Evolutionary conservation across 2,888 invertebrate genomes (phyloP), one percentile per base, ranked within the genome.

Genomic region (Lycophotia porphyrea): DNA sequence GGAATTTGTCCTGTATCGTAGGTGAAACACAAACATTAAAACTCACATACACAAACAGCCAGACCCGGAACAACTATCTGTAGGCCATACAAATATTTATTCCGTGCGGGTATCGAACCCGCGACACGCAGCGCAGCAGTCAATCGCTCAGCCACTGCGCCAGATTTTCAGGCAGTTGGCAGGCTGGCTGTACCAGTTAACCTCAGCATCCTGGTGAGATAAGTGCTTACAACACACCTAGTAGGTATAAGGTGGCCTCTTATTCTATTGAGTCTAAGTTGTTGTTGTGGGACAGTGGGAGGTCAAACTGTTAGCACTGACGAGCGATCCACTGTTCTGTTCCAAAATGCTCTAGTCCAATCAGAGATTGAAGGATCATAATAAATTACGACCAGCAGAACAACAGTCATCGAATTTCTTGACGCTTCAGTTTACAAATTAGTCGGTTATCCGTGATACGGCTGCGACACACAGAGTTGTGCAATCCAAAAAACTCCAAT

Each of bases 401-500:
- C 2, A 15, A 9, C 5, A 21, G 27, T 24, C 15, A 64, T 15
- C 27, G 9, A 34, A 34, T 44, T 15, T 13, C 36, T 71, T 27
- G 24, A 27, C 0, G 18, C 21, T 75, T 18, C 27, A 55, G 31
- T 58, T 58, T 3, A 21, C 58, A 58, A 31, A 31, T 55, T 8
- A 34, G 8, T 34, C 36, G n/a, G 7, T 1, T 7, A 21, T 27
- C 13, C 21, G 11, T 60, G 34, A 11, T 1, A 60, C 34, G 21
- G 31, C 34, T 60, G 34, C 21, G 9, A 34, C 4, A 60, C 60
- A 21, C 9, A 74, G 60, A 42, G 31, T 39, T 36, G 0, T 60
- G 27, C 49, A 71, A 52, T 31, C 27, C 15, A 44, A 63, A 71
- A 70, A 27, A 15, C 58, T 58, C 39, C 47, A 71, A 58, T 60